Percentiles rank a stretch among this genome's conserved stretches.
phyloP scores from a whole-genome alignment of 2,888 invertebrate species.

The Apomyelois bistriatella region DNA sequence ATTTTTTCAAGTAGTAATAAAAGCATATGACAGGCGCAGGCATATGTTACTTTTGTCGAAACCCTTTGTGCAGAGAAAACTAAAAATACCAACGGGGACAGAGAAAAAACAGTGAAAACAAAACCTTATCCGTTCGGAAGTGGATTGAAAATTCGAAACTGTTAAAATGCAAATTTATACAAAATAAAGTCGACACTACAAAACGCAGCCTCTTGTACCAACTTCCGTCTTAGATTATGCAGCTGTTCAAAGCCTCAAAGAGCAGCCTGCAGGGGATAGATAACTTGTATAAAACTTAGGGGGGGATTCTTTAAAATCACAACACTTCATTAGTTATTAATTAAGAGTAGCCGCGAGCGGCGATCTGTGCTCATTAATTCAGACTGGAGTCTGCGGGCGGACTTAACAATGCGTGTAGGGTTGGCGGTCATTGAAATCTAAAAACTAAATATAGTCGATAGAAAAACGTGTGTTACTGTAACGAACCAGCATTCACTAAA shows the following conservation, averaged over 20 bases:
- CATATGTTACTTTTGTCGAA: too few relatives aligned
- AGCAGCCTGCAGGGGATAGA: neutral
- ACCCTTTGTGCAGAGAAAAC: too few relatives aligned
- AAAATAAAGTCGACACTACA: neutral
- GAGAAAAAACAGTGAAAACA: too few relatives aligned
- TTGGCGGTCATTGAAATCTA: slow-evolving; percentile 23
- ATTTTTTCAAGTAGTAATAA: too few relatives aligned
- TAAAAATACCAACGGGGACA: too few relatives aligned
- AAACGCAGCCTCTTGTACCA: neutral
- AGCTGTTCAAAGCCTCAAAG: slow-evolving; percentile 2
- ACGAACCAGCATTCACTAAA: too few relatives aligned
- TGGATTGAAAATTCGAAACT: neutral
- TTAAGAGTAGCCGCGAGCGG: slow-evolving; percentile 45
- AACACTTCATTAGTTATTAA: slow-evolving; percentile 55
- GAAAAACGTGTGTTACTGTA: too few relatives aligned
- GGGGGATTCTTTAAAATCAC: slow-evolving; percentile 30
- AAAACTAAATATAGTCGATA: neutral
- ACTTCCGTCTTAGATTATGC: neutral
- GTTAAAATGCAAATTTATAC: neutral
- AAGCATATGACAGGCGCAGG: too few relatives aligned
- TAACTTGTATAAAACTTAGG: slow-evolving; percentile 3
- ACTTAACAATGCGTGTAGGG: slow-evolving; percentile 39
- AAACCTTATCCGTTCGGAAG: neutral
- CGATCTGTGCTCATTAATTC: slow-evolving; percentile 57
- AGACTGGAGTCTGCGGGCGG: slow-evolving; percentile 45